These are phyloP conservation scores for Elgaria multicarinata DNA, from an alignment of 2,113 vertebrate species.

Conservation along the genomic window DNA sequence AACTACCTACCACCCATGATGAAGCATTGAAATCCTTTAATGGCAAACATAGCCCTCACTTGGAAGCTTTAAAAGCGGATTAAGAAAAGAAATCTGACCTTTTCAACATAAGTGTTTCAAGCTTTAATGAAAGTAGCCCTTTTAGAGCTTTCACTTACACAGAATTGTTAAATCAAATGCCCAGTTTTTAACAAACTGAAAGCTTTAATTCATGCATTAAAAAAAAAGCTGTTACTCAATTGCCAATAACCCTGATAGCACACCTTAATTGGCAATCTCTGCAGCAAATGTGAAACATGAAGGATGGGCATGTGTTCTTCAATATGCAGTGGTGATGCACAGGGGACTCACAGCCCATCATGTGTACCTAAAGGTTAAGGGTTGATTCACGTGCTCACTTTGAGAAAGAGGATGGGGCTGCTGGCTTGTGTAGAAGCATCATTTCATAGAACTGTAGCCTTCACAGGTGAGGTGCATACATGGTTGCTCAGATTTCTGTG, in stretches of 20 bases:
- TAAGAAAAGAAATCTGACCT: constrained; percentile 24
- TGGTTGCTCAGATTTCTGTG: not conserved
- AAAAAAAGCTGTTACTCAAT: not conserved
- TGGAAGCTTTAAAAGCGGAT: constrained; percentile 47
- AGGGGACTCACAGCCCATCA: not conserved
- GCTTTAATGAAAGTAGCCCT: constrained; percentile 19
- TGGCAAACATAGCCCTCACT: constrained; percentile 45
- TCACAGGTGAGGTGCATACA: not conserved
- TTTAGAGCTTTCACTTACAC: constrained; percentile 44
- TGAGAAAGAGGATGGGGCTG: too few species aligned
- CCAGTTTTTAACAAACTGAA: constrained; percentile 33
- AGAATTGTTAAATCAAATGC: constrained; percentile 37
- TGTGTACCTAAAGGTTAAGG: not conserved
- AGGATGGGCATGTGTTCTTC: too few species aligned
- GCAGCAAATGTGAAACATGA: not conserved
- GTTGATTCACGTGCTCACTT: not conserved
- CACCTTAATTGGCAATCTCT: not conserved
- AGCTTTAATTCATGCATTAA: not conserved
- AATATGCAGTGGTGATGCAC: not conserved
- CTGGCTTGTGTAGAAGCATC: not conserved
- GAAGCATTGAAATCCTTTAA: constrained; percentile 57
- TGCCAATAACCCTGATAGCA: not conserved
- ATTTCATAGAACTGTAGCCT: not conserved
- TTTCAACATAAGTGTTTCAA: constrained; percentile 28
- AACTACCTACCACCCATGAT: constrained; percentile 27